Base-by-base conservation (phyloP, 92 coral and sea anemone species). In the Phenganax stokvisi region DNA sequence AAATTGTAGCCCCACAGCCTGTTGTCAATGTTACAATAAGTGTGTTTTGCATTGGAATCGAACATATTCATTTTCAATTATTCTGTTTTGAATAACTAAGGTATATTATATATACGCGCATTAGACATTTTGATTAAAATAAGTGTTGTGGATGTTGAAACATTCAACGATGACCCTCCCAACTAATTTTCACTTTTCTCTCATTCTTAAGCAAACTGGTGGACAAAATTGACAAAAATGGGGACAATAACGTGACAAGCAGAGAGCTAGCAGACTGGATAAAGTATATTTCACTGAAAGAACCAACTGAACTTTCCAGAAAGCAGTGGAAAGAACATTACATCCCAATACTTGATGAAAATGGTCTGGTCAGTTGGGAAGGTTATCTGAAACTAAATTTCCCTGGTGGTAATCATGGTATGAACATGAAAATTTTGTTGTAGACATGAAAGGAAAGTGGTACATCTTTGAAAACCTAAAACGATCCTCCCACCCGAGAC, bases 181-280 rank as follows among this genome's bases (percentile, higher is more conserved):
- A 37, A 37, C 47, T 37, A 37, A 1, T 37, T 37, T 37, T 37
- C 47, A 37, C 6, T 61, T 15, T 61, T 15, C 25, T 66, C 47
- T 66, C 16, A 9, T 68, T 68, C 4, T 68, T 10, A 68, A 93
- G 98, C 8, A 88, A 86, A 86, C 84, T 96, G 61, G 92, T 90
- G 20, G 99, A 92, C 66, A 90, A 87, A 66, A 90, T 96, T 58
- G 97, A 96, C 80, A 92, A 92, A 75, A 86, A 96, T 79, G 86
- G 70, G 25, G 97, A 96, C 80, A 92, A 89, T 9, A 89, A 84
- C 29, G 53, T 96, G 0, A 68, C 96, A 3, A 27, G 8, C 11
- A 70, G 84, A 44, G 99, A 96, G 75, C 76, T 96, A 56, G 74
- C 55, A 57, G 91, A 75, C 2, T 96, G 99, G 99, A 87, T 96